phyloP scores from a whole-genome alignment of 2,888 invertebrate genomes.

The Eupithecia dodoneata region DNA sequence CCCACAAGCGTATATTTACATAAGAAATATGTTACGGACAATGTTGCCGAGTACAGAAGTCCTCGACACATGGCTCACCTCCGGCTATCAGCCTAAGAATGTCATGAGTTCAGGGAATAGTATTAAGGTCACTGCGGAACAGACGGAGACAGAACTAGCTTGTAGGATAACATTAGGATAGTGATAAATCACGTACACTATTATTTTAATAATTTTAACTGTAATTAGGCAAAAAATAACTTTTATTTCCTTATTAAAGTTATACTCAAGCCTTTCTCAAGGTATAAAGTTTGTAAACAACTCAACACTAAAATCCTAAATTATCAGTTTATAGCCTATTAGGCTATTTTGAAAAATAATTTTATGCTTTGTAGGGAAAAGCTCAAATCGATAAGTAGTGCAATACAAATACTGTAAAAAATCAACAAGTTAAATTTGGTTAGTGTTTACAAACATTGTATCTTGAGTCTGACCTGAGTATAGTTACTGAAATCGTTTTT shows the following conservation, averaged over 20 bases:
- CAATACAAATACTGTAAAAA: background rate
- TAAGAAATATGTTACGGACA: conserved; percentile 74
- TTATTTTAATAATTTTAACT: background rate
- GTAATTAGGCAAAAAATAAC: background rate
- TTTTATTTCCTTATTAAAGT: background rate
- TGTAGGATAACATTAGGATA: conserved; percentile 73
- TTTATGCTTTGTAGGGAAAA: background rate
- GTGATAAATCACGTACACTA: conserved; percentile 45
- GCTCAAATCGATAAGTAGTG: background rate
- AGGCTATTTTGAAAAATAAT: background rate
- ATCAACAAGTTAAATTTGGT: conserved; percentile 30
- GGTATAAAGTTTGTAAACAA: background rate
- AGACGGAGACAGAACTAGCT: conserved; percentile 70
- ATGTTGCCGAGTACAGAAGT: conserved; percentile 76
- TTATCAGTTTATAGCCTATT: background rate
- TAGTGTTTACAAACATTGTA: background rate
- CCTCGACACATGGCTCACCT: conserved; percentile 70
- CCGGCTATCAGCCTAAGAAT: conserved; percentile 71
- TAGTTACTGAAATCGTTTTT: background rate
- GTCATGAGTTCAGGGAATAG: conserved; percentile 62
- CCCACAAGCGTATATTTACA: conserved; percentile 77
- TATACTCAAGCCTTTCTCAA: background rate
- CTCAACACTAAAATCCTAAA: background rate
- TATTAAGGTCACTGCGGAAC: conserved; percentile 72
- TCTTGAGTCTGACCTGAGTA: background rate